Conservation (phyloP, 2,888 invertebrate genomes). For the Epirrhoe tristata region DNA sequence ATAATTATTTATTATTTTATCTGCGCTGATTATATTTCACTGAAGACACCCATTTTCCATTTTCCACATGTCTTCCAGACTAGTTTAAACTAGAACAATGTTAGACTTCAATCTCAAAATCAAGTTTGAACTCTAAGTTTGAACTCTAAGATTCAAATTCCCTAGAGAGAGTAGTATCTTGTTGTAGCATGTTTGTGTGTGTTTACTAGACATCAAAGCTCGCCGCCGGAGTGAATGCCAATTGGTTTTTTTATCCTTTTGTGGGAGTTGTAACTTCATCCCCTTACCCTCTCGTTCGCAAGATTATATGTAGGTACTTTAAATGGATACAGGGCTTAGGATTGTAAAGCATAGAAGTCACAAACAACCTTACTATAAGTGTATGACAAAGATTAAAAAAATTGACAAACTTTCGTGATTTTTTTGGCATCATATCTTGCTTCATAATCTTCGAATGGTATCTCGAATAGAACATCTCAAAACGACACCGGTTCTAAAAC, state of each 20-base stretch:
- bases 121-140: slow-evolving; percentile 17
- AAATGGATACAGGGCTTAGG: not conserved
- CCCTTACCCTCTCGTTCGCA: slow-evolving; percentile 21
- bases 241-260: slow-evolving; percentile 78
- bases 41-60: slow-evolving; percentile 10
- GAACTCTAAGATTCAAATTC: slow-evolving; percentile 22
- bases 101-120: slow-evolving; percentile 6
- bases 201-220: slow-evolving; percentile 70
- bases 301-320: slow-evolving; percentile 19
- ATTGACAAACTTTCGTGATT: not conserved
- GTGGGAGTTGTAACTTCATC: slow-evolving; percentile 58
- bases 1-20: too few relatives aligned
- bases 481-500: not conserved
- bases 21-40: not conserved
- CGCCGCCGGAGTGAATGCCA: slow-evolving; percentile 65
- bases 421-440: not conserved
- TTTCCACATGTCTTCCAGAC: slow-evolving; percentile 4
- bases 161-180: not conserved
- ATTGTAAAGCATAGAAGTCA: not conserved
- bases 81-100: slow-evolving; percentile 25
- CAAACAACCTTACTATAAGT: not conserved
- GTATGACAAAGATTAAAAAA: not conserved
- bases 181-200: slow-evolving; percentile 41
- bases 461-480: not conserved
- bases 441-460: not conserved